A percentile compares a stretch with the other conserved stretches of the same genome.
Conservation (phyloP, 2,888 invertebrate species). For the Mesorhabditis spiculigera region DNA sequence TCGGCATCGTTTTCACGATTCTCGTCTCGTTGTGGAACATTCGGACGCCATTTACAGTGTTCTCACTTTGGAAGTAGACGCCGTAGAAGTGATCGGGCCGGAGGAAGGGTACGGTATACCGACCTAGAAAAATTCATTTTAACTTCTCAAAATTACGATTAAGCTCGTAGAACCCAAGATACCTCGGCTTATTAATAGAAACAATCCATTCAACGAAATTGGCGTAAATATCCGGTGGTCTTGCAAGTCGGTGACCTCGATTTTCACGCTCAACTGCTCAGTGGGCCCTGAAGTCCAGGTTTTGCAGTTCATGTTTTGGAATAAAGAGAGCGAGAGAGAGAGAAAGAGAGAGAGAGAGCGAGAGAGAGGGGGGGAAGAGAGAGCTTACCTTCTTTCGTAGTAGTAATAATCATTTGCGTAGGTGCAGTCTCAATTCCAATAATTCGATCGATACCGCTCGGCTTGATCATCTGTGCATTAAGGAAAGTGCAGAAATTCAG, state of each 20-base stretch:
- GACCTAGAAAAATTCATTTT: no score
- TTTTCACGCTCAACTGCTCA: slow-evolving; percentile 34
- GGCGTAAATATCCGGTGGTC: slow-evolving; percentile 42
- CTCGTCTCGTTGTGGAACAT: slow-evolving; percentile 29
- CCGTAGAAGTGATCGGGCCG: slow-evolving; percentile 54
- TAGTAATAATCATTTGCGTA: slow-evolving; percentile 48
- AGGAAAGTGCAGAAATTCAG: no score
- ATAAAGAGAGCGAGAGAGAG: neutral
- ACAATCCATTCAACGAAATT: slow-evolving; percentile 45
- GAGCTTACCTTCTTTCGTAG: slow-evolving; percentile 41
- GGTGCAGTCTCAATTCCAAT: slow-evolving; percentile 45
- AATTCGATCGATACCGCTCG: slow-evolving; percentile 37
- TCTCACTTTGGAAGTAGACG: slow-evolving; percentile 34
- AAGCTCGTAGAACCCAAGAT: no score
- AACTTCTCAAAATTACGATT: no score
- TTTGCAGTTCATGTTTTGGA: neutral
- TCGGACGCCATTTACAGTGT: slow-evolving; percentile 19
- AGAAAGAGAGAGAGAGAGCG: no score
- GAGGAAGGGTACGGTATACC: slow-evolving; percentile 55
- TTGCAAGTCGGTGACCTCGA: slow-evolving; percentile 49
- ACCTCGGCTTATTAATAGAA: slow-evolving; percentile 51
- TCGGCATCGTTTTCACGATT: slow-evolving; percentile 19
- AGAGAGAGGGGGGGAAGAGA: no score
- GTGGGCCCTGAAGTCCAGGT: slow-evolving; percentile 24
- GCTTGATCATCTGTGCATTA: no score